These are phyloP conservation scores for Camponotus vicinus DNA, from an alignment of 1,140 invertebrate species.

Conservation along the genomic window DNA sequence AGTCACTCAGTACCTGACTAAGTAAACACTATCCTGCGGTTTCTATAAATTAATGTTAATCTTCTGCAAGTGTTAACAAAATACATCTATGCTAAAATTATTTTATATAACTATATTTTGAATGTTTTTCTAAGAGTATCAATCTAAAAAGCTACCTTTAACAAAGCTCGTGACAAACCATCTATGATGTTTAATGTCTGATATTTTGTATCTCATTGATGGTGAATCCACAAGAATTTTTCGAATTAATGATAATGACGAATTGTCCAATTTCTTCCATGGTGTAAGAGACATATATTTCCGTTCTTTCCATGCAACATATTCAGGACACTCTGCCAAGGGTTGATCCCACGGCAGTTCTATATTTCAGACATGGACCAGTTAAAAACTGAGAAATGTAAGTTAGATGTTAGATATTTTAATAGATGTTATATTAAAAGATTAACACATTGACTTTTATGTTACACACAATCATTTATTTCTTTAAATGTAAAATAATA, in stretches of 20 bases:
- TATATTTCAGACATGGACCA: constrained; percentile 85
- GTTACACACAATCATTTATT: not conserved
- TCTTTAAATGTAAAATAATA: not conserved
- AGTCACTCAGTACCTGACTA: constrained; percentile 94
- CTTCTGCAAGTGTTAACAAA: not conserved
- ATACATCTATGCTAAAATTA: not conserved
- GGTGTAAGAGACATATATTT: constrained; percentile 89
- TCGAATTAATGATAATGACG: constrained; percentile 91
- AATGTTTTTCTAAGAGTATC: not conserved
- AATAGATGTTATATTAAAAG: constrained; percentile 36
- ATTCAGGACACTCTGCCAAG: constrained; percentile 90
- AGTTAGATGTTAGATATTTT: constrained; percentile 68
- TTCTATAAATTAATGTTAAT: not conserved
- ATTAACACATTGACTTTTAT: constrained; percentile 32
- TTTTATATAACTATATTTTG: not conserved
- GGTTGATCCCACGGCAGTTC: constrained; percentile 98
- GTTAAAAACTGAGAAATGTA: constrained; percentile 79
- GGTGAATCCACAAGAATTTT: constrained; percentile 91
- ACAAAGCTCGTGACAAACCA: constrained; percentile 91
- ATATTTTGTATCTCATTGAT: constrained; percentile 88
- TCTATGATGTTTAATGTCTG: constrained; percentile 91
- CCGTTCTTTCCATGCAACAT: constrained; percentile 91
- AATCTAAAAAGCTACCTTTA: constrained; percentile 73
- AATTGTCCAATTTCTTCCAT: constrained; percentile 94
- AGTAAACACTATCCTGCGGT: constrained; percentile 74